Percentiles rank a stretch among this genome's conserved stretches.
Evolutionary conservation across 2,797 vertebrate genomes (phyloP).

Genomic region (Tarsius wallacei): DNA sequence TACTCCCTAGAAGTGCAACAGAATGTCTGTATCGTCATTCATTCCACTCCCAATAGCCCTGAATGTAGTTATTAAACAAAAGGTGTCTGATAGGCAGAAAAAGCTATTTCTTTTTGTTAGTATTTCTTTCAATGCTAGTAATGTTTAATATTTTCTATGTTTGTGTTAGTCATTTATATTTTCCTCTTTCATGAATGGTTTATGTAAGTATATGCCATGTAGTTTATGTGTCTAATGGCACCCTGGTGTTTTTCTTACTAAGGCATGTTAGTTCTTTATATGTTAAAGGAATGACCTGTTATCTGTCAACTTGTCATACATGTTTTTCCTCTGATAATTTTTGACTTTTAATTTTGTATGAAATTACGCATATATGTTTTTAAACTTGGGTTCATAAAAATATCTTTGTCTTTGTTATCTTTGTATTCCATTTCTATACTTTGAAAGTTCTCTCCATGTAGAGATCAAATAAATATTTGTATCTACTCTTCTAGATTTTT

Average conservation of each 20-base stretch:
- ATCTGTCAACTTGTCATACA: background rate
- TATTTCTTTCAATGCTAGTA: background rate
- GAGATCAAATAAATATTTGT: background rate
- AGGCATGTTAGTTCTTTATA: background rate
- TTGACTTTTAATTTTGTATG: background rate
- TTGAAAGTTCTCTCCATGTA: background rate
- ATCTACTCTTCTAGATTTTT: background rate
- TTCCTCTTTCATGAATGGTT: background rate
- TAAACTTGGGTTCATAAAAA: background rate
- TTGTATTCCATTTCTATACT: background rate
- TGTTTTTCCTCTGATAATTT: background rate
- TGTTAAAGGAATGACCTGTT: background rate
- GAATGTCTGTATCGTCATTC: background rate
- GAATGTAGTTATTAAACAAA: background rate
- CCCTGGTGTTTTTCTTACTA: background rate
- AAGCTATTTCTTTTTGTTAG: background rate
- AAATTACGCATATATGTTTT: background rate
- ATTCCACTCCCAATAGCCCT: background rate
- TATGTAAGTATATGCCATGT: background rate
- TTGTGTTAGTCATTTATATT: background rate
- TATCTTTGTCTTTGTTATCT: conserved; percentile 4
- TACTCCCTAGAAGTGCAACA: background rate
- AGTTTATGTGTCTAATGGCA: background rate
- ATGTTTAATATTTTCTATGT: background rate
- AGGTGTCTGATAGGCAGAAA: background rate